Conservation (phyloP, 1,140 invertebrate species). For the Kradibia gibbosae region DNA sequence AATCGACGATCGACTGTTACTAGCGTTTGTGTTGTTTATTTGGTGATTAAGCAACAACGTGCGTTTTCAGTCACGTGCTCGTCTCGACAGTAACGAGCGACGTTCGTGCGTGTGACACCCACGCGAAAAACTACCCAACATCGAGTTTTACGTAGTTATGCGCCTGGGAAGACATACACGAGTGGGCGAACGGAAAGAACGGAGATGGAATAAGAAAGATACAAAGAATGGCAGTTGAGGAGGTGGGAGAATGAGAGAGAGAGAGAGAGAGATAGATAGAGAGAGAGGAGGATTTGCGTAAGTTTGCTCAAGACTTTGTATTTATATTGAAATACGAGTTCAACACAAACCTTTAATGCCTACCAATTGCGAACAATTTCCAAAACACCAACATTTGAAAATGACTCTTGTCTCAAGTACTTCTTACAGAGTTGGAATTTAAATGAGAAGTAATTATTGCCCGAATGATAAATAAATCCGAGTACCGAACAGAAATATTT, state of each 20-base stretch:
- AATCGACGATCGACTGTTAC: constrained; percentile 2
- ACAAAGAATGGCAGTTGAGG: not conserved
- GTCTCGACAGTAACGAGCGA: constrained; percentile 27
- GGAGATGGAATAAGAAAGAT: too few species aligned
- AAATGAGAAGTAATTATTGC: too few species aligned
- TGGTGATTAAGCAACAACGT: not conserved
- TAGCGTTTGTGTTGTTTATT: not conserved
- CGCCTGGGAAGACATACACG: not conserved
- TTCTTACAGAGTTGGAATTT: too few species aligned
- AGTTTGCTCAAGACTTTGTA: too few species aligned
- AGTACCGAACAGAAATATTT: too few species aligned
- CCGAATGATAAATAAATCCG: too few species aligned
- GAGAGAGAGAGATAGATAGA: not conserved
- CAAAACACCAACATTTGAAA: too few species aligned
- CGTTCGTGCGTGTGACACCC: constrained; percentile 19
- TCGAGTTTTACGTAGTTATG: constrained; percentile 7
- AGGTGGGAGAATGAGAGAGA: not conserved
- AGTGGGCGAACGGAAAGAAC: not conserved
- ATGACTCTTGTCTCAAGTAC: too few species aligned
- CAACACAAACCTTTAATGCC: too few species aligned
- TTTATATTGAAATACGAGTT: too few species aligned
- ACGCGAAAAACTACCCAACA: constrained; percentile 24
- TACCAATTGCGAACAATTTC: too few species aligned
- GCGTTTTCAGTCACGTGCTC: constrained; percentile 11
- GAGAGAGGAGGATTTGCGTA: not conserved